A percentile compares a stretch with the other conserved stretches of the same genome.
These are phyloP conservation scores for Sprattus sprattus DNA, from an alignment of 2,113 vertebrate species.

Conservation along the genomic window DNA sequence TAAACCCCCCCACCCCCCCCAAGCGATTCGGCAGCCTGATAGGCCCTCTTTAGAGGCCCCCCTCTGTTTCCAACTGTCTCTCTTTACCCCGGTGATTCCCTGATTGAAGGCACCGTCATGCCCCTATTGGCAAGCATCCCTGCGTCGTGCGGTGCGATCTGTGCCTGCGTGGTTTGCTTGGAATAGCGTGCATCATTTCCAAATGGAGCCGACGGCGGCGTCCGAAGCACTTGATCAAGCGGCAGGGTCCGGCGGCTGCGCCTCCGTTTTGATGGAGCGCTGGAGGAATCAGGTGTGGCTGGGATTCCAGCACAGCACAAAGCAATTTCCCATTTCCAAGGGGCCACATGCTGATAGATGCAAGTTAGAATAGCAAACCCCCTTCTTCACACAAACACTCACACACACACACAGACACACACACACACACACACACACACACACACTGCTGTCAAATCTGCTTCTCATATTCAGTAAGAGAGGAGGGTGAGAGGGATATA, in stretches of 20 bases:
- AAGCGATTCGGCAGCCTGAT: conserved; percentile 4
- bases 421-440: background rate
- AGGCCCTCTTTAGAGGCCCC: no score
- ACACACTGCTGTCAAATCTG: conserved; percentile 34
- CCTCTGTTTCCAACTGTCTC: conserved; percentile 17
- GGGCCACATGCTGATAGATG: conserved; percentile 56
- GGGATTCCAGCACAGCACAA: conserved; percentile 38
- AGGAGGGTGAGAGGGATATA: conserved; percentile 5
- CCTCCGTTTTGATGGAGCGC: conserved; percentile 14
- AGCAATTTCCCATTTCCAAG: conserved; percentile 57
- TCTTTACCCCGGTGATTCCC: conserved; percentile 40
- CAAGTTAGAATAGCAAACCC: conserved; percentile 34
- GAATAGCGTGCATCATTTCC: conserved; percentile 55
- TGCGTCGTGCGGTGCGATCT: conserved; percentile 2
- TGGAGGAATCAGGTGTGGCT: conserved; percentile 31
- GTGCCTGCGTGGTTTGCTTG: conserved; percentile 45
- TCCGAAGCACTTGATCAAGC: conserved; percentile 45
- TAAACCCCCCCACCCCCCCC: background rate
- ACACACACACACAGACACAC: background rate
- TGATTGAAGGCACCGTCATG: conserved; percentile 53
- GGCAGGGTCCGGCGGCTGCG: conserved; percentile 23
- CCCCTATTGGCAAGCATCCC: conserved; percentile 46
- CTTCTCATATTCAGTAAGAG: conserved; percentile 17
- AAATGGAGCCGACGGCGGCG: conserved; percentile 49
- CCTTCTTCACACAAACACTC: conserved; percentile 29